phyloP scores from a whole-genome alignment of 2,888 invertebrate species.

The Sylvicola cinctus region DNA sequence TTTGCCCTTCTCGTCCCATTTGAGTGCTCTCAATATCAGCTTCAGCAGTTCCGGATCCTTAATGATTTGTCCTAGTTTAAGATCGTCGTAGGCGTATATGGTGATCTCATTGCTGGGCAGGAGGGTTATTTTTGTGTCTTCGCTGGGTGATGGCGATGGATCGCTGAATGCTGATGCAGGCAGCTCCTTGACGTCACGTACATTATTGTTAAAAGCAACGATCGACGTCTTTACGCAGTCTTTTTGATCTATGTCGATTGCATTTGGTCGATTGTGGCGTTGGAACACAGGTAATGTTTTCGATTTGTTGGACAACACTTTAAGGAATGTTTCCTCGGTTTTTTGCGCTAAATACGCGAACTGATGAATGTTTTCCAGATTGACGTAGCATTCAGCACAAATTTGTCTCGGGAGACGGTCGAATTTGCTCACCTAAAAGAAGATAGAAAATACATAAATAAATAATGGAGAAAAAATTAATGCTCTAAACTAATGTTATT shows the following conservation, averaged over 20 bases:
- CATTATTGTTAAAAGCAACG: too few species aligned
- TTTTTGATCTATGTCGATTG: constrained; percentile 11
- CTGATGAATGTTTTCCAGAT: constrained; percentile 1
- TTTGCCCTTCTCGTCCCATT: constrained; percentile 19
- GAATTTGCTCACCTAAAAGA: background rate
- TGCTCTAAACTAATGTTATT: too few species aligned
- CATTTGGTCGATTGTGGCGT: too few species aligned
- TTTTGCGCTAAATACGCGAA: constrained; percentile 1
- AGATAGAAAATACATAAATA: too few species aligned
- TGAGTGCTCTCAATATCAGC: constrained; percentile 22
- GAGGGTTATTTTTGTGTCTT: constrained; percentile 5
- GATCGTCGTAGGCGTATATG: constrained; percentile 9
- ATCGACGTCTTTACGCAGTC: constrained; percentile 9
- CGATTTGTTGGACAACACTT: too few species aligned
- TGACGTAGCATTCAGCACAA: background rate
- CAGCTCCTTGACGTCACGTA: constrained; percentile 3
- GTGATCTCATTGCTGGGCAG: constrained; percentile 5
- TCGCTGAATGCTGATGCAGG: constrained; percentile 3
- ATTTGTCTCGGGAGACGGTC: constrained; percentile 1
- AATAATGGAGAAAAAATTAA: too few species aligned
- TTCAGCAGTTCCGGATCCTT: constrained; percentile 21
- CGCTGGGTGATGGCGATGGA: constrained; percentile 1
- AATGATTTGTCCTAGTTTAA: constrained; percentile 21
- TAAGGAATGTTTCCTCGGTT: too few species aligned
- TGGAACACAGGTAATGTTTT: too few species aligned